phyloP scores from a whole-genome alignment of 2,888 invertebrate genomes.

The Macaria notata region DNA sequence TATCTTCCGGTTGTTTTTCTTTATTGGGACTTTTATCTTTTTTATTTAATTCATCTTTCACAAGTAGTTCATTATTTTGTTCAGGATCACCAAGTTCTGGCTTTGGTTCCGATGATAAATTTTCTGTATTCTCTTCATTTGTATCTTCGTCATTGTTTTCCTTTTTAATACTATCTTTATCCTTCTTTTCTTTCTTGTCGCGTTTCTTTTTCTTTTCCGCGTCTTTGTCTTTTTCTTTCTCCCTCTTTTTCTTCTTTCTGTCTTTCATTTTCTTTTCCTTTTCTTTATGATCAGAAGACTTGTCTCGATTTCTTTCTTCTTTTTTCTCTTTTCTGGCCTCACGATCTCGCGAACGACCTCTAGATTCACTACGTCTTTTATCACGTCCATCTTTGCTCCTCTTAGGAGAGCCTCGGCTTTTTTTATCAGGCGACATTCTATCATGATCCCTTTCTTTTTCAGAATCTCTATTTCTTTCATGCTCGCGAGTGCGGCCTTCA shows the following conservation, averaged over 20 bases:
- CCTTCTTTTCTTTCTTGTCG: constrained; percentile 78
- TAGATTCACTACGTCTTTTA: constrained; percentile 72
- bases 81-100: constrained; percentile 9
- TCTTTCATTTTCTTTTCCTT: constrained; percentile 79
- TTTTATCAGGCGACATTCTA: constrained; percentile 67
- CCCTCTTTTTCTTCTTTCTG: constrained; percentile 78
- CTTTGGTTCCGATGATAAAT: constrained; percentile 2
- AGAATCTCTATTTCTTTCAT: constrained; percentile 63
- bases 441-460: constrained; percentile 74
- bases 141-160: constrained; percentile 49
- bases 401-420: constrained; percentile 64
- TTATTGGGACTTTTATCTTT: constrained; percentile 36
- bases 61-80: constrained; percentile 12
- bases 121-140: constrained; percentile 29
- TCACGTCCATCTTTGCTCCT: constrained; percentile 64
- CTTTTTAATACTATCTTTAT: constrained; percentile 70
- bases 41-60: constrained; percentile 27
- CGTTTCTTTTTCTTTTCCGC: constrained; percentile 75
- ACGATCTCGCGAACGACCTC: constrained; percentile 74
- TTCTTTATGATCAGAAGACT: constrained; percentile 78
- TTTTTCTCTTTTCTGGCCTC: constrained; percentile 81
- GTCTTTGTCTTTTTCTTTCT: constrained; percentile 82
- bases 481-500: constrained; percentile 41
- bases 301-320: constrained; percentile 69
- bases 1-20: constrained; percentile 36